Conservation (phyloP, 2,113 vertebrate species). For the Holacanthus passer region DNA sequence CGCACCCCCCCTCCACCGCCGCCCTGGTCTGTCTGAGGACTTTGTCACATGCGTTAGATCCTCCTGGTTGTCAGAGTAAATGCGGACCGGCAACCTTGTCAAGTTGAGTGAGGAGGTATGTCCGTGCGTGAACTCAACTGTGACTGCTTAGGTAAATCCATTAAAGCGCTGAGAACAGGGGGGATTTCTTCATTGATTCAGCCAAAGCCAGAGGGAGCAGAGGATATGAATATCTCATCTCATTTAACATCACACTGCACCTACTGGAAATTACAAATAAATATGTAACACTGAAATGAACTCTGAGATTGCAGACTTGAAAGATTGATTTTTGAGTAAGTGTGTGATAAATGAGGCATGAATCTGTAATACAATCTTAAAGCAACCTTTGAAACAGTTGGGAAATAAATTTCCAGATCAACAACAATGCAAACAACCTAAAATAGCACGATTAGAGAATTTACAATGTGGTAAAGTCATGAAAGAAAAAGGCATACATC, state of each 20-base stretch:
- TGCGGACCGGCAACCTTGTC: slow-evolving; percentile 81
- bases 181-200: slow-evolving; percentile 13
- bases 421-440: background rate
- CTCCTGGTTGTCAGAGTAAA: slow-evolving; percentile 74
- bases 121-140: slow-evolving; percentile 71
- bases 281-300: background rate
- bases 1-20: slow-evolving; percentile 6
- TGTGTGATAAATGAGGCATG: background rate
- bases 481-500: background rate
- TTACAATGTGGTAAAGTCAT: background rate
- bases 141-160: slow-evolving; percentile 79
- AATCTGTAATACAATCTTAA: background rate
- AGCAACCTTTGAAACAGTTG: background rate
- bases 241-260: background rate
- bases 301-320: background rate
- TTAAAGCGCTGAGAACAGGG: slow-evolving; percentile 53
- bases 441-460: background rate
- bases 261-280: background rate
- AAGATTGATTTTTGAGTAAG: background rate
- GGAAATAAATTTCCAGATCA: background rate
- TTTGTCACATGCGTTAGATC: slow-evolving; percentile 80
- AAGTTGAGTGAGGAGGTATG: slow-evolving; percentile 81
- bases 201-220: slow-evolving; percentile 1
- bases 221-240: slow-evolving; percentile 34
- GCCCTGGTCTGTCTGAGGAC: slow-evolving; percentile 68